Base-by-base conservation (phyloP, 1,140 invertebrate species). In the Tetraneura akinire region DNA sequence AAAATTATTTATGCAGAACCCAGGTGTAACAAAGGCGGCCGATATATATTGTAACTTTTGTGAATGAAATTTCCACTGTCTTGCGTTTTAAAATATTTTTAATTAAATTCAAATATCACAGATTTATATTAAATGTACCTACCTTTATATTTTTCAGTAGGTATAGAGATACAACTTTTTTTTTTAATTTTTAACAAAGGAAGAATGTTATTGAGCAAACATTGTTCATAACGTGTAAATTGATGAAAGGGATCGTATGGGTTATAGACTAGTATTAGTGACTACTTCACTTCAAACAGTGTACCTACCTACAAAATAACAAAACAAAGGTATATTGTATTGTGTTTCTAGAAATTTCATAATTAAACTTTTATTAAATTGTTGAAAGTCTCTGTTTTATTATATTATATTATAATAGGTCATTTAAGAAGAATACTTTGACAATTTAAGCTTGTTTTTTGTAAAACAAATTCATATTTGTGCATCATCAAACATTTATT, bases 341-440 rank as follows among this genome's bases (percentile, higher is more conserved):
- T 42, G n/a, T 45, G 64, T 68, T 9, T 10, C 64, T 45, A 68
- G 64, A 68, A 42, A 68, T 68, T 45, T 45, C 21, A 11, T 23
- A 68, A 45, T 45, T 68, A 42, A 68, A 21, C 42, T 68, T 66
- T 68, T 42, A 45, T 68, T 2, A 45, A 23, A 45, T 8, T 45
- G 37, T 21, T 45, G 64, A 68, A 45, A 21, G 37, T 21, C 23
- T 45, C 37, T 42, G n/a, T 23, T 68, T 68, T 45, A 45, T 68
- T 68, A 66, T 68, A 21, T 4, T 37, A 37, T 37, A 4, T 37
- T 4, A 3, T 37, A 37, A 37, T 4, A 37, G 32, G 32, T 37
- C 3, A 8, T 37, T 37, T 37, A 4, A 37, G 32, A 37, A 37
- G 32, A 37, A 37, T 8, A 8, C 32, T 37, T 8, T 8, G 8